Base-by-base conservation (phyloP, 2,888 invertebrate species). In the Oxyteleia sp. region DNA sequence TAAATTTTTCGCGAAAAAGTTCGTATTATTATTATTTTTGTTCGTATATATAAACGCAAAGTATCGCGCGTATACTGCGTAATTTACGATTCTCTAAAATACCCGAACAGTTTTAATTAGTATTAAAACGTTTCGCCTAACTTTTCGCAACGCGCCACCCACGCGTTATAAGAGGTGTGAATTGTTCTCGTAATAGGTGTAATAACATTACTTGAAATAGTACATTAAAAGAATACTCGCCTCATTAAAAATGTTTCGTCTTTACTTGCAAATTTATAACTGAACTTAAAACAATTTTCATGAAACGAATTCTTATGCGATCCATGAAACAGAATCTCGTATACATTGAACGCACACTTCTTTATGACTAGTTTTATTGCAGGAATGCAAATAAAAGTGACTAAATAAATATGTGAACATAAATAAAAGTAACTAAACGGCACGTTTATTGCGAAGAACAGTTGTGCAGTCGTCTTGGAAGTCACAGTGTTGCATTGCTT, bases 351-450 rank as follows among this genome's bases (percentile, higher is more conserved):
- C 63, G 68, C 63, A 55, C 69, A 51, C 57, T 68, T 69, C 74
- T 74, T 83, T 75, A 83, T 74, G 78, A 79, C 78, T 74, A 83
- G 79, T 74, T 79, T 79, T 74, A 79, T 74, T 78, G 74, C 69
- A 53, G 69, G 78, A 79, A 82, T 82, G 82, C 82, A 66, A 82
- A 82, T 82, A 83, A 83, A 83, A 83, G 69, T 79, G 79, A 75
- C 79, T 79, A 83, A 83, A 83, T 83, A 83, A 83, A 83, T 83
- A 78, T 78, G 78, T 76, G 82, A 82, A 71, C 76, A 66, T 80
- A 74, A 74, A 82, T 78, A 82, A 82, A 78, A 82, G 72, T 78
- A 76, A 78, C 66, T 61, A 68, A 82, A 82, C 64, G 66, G 66
- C 72, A 51, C 72, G 59, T 82, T 82, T 82, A 82, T 78, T 72